phyloP scores from a whole-genome alignment of 2,888 invertebrate species.

The Orthosia cruda region DNA sequence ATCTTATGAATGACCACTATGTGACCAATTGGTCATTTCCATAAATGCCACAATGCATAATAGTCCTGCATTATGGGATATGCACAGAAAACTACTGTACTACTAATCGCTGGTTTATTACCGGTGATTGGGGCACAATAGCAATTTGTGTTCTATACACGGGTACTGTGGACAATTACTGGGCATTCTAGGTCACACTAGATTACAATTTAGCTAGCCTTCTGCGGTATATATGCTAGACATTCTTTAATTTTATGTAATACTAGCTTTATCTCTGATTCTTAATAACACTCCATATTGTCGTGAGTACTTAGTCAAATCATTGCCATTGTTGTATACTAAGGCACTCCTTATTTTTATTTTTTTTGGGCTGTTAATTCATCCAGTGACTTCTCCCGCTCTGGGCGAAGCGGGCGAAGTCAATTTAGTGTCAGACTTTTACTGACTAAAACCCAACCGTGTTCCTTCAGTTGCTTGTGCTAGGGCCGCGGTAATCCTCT shows the following conservation, averaged over 20 bases:
- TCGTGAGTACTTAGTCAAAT: too few relatives aligned
- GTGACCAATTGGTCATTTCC: slow-evolving; percentile 56
- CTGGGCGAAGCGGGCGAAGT: too few relatives aligned
- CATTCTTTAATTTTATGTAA: slow-evolving; percentile 16
- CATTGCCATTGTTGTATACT: too few relatives aligned
- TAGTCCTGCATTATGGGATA: slow-evolving; percentile 65
- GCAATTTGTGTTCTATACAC: slow-evolving; percentile 42
- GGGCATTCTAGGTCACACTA: slow-evolving; percentile 52
- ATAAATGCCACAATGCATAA: slow-evolving; percentile 53
- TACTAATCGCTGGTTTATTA: slow-evolving; percentile 61
- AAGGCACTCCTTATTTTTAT: too few relatives aligned
- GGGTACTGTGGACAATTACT: slow-evolving; percentile 35
- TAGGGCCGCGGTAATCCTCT: too few relatives aligned
- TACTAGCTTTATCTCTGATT: background rate
- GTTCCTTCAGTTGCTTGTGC: too few relatives aligned
- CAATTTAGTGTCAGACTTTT: too few relatives aligned
- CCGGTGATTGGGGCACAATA: slow-evolving; percentile 64
- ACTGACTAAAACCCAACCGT: too few relatives aligned
- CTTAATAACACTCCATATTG: too few relatives aligned
- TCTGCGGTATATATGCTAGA: background rate
- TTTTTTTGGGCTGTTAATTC: too few relatives aligned
- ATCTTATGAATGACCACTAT: slow-evolving; percentile 48
- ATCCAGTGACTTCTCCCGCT: too few relatives aligned
- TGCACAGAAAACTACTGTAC: slow-evolving; percentile 61
- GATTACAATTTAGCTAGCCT: slow-evolving; percentile 40